These are phyloP conservation scores for Nyctereutes procyonoides DNA, from an alignment of 2,113 vertebrate species.

Conservation along the genomic window DNA sequence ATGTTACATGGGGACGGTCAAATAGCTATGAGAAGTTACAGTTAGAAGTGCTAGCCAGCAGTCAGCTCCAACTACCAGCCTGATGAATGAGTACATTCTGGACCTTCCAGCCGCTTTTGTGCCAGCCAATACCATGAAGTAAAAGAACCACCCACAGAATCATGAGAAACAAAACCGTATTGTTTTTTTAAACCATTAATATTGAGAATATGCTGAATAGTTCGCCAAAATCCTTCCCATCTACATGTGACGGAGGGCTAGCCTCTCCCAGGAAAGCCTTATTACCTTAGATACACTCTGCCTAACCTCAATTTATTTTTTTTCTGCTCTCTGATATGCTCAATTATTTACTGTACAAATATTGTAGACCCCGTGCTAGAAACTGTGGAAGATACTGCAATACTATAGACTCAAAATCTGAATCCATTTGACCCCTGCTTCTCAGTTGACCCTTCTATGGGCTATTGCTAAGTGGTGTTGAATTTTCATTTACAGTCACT, in stretches of 20 bases:
- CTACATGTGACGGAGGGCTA: not conserved
- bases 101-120: not conserved
- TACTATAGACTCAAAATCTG: not conserved
- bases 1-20: not conserved
- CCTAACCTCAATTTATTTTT: not conserved
- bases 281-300: not conserved
- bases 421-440: not conserved
- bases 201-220: not conserved
- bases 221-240: not conserved
- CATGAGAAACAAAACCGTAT: not conserved
- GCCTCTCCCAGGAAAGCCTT: not conserved
- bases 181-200: not conserved
- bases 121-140: not conserved
- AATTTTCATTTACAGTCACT: not conserved
- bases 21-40: not conserved
- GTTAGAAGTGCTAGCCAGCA: not conserved
- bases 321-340: not conserved
- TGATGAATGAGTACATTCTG: not conserved
- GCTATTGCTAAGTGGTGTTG: not conserved
- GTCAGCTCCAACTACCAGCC: not conserved
- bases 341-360: not conserved
- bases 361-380: not conserved
- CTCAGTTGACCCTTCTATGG: not conserved
- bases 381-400: not conserved
- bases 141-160: slow-evolving; percentile 42